Percentiles rank a stretch among this genome's conserved stretches.
Evolutionary conservation across 2,113 vertebrate genomes (phyloP).

Genomic region (Suricata suricatta): DNA sequence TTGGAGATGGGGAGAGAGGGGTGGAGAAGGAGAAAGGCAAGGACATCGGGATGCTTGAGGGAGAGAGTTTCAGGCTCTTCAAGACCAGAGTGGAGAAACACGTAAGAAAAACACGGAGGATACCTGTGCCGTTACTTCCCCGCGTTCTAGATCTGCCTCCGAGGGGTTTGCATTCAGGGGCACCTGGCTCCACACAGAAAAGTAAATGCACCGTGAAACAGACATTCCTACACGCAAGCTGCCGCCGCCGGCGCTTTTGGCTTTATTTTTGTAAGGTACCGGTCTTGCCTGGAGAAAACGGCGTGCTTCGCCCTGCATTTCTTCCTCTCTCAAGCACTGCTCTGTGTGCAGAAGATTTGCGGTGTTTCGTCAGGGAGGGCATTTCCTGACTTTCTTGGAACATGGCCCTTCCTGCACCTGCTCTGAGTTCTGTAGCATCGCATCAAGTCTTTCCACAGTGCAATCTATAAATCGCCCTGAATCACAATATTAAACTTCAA

Average conservation of each 20-base stretch:
- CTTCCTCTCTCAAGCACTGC: conserved; percentile 3
- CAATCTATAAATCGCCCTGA: conserved; percentile 26
- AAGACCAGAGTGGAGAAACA: neutral
- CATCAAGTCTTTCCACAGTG: neutral
- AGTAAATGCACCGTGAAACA: neutral
- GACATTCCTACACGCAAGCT: neutral
- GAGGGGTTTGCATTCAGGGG: neutral
- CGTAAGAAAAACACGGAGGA: rapidly evolving
- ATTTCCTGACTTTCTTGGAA: conserved; percentile 50
- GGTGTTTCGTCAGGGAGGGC: neutral
- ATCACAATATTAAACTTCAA: neutral
- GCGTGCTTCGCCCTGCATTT: neutral
- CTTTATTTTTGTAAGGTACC: neutral
- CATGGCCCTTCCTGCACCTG: neutral
- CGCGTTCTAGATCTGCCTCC: neutral
- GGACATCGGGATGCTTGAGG: too few species aligned
- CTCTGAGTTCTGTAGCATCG: neutral
- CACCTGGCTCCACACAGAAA: neutral
- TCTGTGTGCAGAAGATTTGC: conserved; percentile 30
- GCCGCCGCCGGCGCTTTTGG: neutral
- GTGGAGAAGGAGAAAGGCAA: neutral
- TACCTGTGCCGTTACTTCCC: neutral
- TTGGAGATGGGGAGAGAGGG: too few species aligned
- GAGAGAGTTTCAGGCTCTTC: neutral
- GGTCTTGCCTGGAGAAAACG: conserved; percentile 47